phyloP scores from a whole-genome alignment of 2,888 invertebrate species.

The Deilephila elpenor region DNA sequence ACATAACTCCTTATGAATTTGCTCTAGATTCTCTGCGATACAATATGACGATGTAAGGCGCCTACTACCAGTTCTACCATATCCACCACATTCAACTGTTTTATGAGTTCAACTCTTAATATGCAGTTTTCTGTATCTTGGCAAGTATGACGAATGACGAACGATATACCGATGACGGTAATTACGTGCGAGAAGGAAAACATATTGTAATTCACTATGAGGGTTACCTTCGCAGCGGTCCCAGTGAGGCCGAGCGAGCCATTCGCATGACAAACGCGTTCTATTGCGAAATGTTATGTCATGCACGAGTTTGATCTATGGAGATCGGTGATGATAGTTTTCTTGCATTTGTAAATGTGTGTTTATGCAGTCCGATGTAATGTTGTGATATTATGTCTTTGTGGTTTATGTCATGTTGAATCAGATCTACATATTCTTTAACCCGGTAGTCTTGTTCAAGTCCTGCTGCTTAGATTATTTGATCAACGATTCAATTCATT shows the following conservation, averaged over 20 bases:
- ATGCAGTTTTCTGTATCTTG: not conserved
- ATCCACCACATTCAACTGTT: no score
- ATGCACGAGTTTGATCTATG: constrained; percentile 26
- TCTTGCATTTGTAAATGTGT: not conserved
- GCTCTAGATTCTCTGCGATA: no score
- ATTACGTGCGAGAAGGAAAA: constrained; percentile 27
- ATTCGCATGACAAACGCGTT: constrained; percentile 7
- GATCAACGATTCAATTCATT: no score
- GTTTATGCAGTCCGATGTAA: no score
- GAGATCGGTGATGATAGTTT: constrained; percentile 13
- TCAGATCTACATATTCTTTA: no score
- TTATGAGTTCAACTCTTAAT: no score
- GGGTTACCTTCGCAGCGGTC: constrained; percentile 40
- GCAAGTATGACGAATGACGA: constrained; percentile 10
- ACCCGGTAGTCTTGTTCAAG: no score
- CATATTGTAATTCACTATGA: constrained; percentile 36
- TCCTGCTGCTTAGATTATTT: no score
- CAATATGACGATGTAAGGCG: no score
- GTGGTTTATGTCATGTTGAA: no score
- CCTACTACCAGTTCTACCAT: no score
- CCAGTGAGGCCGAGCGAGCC: constrained; percentile 33
- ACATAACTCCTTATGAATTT: no score
- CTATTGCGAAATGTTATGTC: constrained; percentile 27
- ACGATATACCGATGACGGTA: constrained; percentile 14
- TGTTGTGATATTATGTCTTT: not conserved